These are phyloP conservation scores for Tauraco erythrolophus DNA, from an alignment of 2,113 vertebrate species.

Conservation along the genomic window DNA sequence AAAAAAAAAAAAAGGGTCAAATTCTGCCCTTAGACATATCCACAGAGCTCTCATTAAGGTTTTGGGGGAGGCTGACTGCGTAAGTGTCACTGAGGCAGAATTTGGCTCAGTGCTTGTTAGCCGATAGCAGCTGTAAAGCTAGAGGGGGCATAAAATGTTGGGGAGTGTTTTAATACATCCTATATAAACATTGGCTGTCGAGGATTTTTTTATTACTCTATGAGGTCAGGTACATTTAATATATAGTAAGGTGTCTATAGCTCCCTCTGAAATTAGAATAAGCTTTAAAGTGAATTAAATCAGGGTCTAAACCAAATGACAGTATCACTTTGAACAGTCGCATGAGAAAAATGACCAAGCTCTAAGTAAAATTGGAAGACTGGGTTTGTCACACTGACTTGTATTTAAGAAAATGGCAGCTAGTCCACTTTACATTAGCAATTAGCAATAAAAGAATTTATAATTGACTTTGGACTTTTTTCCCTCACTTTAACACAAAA, in stretches of 20 bases:
- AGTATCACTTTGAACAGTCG: background rate
- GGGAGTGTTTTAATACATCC: background rate
- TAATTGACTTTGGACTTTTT: constrained; percentile 16
- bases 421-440: constrained; percentile 33
- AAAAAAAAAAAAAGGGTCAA: background rate
- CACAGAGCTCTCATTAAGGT: background rate
- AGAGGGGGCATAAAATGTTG: background rate
- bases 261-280: background rate
- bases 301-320: background rate
- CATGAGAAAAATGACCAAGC: background rate
- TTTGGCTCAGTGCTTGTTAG: background rate
- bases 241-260: background rate
- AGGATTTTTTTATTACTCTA: background rate
- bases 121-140: background rate
- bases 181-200: background rate
- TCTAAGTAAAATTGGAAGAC: constrained; percentile 16
- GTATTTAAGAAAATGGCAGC: background rate
- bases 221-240: background rate
- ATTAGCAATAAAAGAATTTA: constrained; percentile 52
- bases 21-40: background rate
- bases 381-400: background rate
- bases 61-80: background rate
- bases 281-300: constrained; percentile 23
- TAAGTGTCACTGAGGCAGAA: background rate
- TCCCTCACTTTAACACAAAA: background rate